These are phyloP conservation scores for Coluber constrictor DNA, from an alignment of 2,797 vertebrate species.

Conservation along the genomic window DNA sequence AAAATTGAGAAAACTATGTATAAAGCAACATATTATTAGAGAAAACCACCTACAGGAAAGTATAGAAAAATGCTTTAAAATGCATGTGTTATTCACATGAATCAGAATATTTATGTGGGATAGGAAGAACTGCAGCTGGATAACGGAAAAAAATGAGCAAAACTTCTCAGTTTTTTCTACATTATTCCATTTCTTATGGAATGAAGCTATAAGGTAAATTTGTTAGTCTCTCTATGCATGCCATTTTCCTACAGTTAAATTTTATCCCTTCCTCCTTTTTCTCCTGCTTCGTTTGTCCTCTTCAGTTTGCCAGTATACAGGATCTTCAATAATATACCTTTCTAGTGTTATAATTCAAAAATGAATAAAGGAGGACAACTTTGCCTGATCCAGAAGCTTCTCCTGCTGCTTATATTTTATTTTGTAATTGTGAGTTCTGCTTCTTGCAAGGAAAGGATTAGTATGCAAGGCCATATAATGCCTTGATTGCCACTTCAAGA, in stretches of 20 bases:
- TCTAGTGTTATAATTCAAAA: neutral
- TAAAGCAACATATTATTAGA: neutral
- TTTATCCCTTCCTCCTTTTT: neutral
- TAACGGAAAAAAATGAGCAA: neutral
- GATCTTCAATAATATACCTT: neutral
- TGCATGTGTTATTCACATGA: neutral
- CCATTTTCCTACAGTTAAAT: neutral
- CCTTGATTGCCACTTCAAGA: conserved; percentile 20
- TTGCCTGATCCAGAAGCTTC: neutral
- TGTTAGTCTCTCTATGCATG: neutral
- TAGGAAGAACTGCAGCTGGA: neutral
- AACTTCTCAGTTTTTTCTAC: neutral
- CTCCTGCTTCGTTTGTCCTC: neutral
- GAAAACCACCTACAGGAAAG: neutral
- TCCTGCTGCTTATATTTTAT: neutral
- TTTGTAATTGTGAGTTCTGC: neutral
- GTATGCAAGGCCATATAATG: neutral
- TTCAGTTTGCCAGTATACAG: neutral
- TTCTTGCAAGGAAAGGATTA: neutral
- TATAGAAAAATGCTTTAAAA: neutral
- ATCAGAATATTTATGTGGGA: neutral
- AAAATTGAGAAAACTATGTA: neutral
- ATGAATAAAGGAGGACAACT: conserved; percentile 6
- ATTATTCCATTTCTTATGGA: conserved; percentile 5
- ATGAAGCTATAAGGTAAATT: neutral